Evolutionary conservation across 2,113 vertebrate genomes (phyloP).

Genomic region (Loxodonta africana): DNA sequence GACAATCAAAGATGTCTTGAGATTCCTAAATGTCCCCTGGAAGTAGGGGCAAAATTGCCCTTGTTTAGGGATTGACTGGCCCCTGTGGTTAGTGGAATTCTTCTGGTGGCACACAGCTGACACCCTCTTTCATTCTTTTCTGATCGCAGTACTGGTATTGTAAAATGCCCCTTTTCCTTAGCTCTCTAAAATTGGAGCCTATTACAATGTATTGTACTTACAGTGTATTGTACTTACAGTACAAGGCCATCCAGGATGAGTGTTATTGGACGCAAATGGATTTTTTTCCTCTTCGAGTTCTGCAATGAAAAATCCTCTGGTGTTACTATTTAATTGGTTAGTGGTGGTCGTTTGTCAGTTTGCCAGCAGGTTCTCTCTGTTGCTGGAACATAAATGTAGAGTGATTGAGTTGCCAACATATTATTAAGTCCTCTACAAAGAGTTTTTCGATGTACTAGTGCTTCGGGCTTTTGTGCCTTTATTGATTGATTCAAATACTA

Average conservation of each 20-base stretch:
- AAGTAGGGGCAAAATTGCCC: not conserved
- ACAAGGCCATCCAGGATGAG: conserved; percentile 67
- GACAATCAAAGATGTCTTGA: not conserved
- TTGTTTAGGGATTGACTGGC: not conserved
- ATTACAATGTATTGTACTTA: conserved; percentile 31
- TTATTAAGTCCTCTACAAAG: conserved; percentile 84
- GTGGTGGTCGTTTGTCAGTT: conserved; percentile 87
- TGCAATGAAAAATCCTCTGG: conserved; percentile 80
- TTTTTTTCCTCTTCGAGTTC: conserved; percentile 71
- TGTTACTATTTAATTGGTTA: conserved; percentile 85
- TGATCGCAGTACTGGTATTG: not conserved
- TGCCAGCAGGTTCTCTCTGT: conserved; percentile 86
- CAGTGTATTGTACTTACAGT: conserved; percentile 36
- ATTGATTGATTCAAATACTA: conserved; percentile 85
- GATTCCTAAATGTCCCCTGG: not conserved
- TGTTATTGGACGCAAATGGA: conserved; percentile 73
- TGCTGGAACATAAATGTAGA: conserved; percentile 85
- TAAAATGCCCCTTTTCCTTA: conserved; percentile 54
- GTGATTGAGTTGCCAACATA: conserved; percentile 85
- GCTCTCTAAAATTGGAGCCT: conserved; percentile 47
- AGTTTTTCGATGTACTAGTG: conserved; percentile 81
- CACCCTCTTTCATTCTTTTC: conserved; percentile 1
- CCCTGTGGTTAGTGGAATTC: not conserved
- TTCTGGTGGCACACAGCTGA: conserved; percentile 1
- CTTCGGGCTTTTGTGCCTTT: conserved; percentile 84